phyloP scores from a whole-genome alignment of 2,888 invertebrate genomes.

The Piscicola geometra region DNA sequence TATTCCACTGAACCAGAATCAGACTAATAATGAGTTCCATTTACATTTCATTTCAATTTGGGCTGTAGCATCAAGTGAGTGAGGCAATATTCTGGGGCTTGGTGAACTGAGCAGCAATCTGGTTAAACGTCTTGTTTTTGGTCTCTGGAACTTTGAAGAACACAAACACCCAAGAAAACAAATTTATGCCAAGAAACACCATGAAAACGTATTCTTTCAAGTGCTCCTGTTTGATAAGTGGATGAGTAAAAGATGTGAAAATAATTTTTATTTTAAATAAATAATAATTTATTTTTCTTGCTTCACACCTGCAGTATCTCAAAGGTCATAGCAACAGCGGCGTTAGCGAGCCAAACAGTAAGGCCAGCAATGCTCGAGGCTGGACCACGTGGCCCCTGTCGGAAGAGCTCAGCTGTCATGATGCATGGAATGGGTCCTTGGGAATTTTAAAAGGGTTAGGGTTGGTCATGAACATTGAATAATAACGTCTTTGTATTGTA shows the following conservation, averaged over 20 bases:
- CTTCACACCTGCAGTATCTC: conserved; percentile 55
- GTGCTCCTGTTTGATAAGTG: conserved; percentile 38
- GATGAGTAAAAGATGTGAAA: not conserved
- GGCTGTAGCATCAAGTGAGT: no score
- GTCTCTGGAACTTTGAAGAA: conserved; percentile 46
- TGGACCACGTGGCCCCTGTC: conserved; percentile 76
- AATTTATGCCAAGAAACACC: conserved; percentile 44
- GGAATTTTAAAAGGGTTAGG: not conserved
- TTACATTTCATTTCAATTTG: no score
- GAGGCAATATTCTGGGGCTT: not conserved
- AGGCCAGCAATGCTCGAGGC: conserved; percentile 80
- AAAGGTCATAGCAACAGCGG: conserved; percentile 95
- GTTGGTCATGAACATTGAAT: no score
- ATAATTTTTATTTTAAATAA: no score
- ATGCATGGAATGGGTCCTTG: conserved; percentile 87
- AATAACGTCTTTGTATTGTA: no score
- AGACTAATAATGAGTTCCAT: no score
- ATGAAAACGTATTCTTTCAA: conserved; percentile 44
- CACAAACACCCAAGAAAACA: conserved; percentile 43
- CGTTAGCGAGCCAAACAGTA: conserved; percentile 96
- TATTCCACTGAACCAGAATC: no score
- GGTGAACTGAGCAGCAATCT: conserved; percentile 42
- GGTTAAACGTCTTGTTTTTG: conserved; percentile 45
- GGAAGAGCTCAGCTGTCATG: conserved; percentile 85
- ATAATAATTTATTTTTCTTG: not conserved